Base-by-base conservation (phyloP, 53 echinoderm and acorn worm genomes). In the Patiria pectinifera region DNA sequence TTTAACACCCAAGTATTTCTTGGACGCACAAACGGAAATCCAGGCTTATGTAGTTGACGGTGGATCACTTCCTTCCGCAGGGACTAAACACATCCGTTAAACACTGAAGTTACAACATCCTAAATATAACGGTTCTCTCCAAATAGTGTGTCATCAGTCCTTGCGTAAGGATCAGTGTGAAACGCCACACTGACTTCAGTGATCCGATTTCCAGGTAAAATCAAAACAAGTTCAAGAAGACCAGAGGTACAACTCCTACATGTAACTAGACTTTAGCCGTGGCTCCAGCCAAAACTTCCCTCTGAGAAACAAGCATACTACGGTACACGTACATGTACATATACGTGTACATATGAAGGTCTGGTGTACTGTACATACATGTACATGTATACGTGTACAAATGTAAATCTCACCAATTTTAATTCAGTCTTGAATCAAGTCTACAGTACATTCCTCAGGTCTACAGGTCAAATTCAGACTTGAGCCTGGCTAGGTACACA, bases 31-130 rank as follows among this genome's bases (percentile, higher is more conserved):
- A 48, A n/a, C 46, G 45, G 14, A 16, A 45, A 45, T 19, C 45
- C 45, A 46, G 80, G 46, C 24, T 13, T 79, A 79, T 15, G 80
- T 23, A 74, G 22, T 74, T n/a, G 24, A 21, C 22, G 74, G 24
- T 23, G 24, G 24, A 74, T 74, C 8, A 10, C 69, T 85, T 85
- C 85, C 85, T 85, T 85, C 85, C 85, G 48, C 0, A 49, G 75
- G 4, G 58, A 49, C 53, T 75, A 23, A 86, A 86, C 75, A 72
- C 75, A 71, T 19, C 14, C 49, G 26, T 48, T 66, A 45, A 11
- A n/a, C 26, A 74, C 8, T 53, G 53, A 1, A 11, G 11, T 6
- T 23, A 76, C 26, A 66, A 66, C 15, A 15, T 66, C 66, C 66
- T 53, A 53, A 53, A 6, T 66, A 66, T 76, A 76, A 80, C 2